Evolutionary conservation across 2,888 invertebrate species (phyloP).

Genomic region (Mycogona germanica): DNA sequence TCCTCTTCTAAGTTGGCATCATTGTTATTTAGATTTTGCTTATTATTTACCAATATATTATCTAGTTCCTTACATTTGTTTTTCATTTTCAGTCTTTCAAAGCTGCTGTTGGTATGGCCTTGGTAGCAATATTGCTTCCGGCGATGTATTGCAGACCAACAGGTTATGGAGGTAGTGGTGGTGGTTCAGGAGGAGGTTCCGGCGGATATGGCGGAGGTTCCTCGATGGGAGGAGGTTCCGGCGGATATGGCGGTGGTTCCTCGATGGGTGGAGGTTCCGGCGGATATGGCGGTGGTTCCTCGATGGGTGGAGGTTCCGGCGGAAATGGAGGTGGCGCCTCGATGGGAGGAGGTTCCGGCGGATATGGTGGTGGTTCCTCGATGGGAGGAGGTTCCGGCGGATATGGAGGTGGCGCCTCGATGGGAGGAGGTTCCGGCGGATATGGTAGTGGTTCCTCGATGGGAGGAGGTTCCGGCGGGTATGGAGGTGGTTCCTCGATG

Average conservation of each 20-base stretch:
- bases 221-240: not conserved
- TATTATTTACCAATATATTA: too few species aligned
- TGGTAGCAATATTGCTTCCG: not conserved
- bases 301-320: not conserved
- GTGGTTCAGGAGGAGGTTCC: not conserved
- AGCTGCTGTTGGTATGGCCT: not conserved
- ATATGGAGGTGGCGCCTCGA: not conserved
- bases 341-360: not conserved
- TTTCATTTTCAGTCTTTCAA: not conserved
- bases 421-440: conserved; percentile 2
- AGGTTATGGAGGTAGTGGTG: not conserved
- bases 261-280: not conserved
- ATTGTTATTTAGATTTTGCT: not conserved
- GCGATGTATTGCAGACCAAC: not conserved
- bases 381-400: not conserved
- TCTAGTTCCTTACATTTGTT: too few species aligned
- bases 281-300: conserved; percentile 4
- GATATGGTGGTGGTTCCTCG: not conserved
- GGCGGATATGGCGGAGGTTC: not conserved
- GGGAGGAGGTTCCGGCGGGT: conserved; percentile 6
- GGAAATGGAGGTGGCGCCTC: not conserved
- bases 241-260: not conserved
- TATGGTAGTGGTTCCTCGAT: not conserved
- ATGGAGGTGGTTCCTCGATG: not conserved
- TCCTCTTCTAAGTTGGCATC: too few species aligned